phyloP scores from a whole-genome alignment of 2,888 invertebrate genomes.

The Scelioninae gen. 1 region DNA sequence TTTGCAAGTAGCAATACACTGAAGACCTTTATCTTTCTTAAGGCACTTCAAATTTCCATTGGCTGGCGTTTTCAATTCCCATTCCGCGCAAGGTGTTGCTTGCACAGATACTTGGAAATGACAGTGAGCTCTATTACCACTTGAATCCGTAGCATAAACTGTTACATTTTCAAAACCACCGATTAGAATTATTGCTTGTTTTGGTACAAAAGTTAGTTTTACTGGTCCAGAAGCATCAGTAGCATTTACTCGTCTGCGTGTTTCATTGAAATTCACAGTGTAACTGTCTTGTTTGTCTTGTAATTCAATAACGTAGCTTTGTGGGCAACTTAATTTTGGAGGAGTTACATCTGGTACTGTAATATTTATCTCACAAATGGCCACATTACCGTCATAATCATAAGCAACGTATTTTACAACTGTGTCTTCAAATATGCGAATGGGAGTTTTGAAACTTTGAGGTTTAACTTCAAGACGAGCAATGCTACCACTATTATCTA shows the following conservation, averaged over 20 bases:
- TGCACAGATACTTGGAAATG: slow-evolving; percentile 97
- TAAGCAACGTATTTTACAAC: slow-evolving; percentile 98
- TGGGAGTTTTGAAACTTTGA: slow-evolving; percentile 94
- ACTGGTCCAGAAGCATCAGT: slow-evolving; percentile 96
- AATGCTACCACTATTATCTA: slow-evolving; percentile 98
- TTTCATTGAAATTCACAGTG: slow-evolving; percentile 95
- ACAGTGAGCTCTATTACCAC: slow-evolving; percentile 94
- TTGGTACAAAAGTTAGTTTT: slow-evolving; percentile 89
- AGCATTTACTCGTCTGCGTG: slow-evolving; percentile 92
- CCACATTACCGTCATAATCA: slow-evolving; percentile 98
- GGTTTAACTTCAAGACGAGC: slow-evolving; percentile 97
- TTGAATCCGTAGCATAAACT: slow-evolving; percentile 93
- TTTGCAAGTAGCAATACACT: slow-evolving; percentile 95
- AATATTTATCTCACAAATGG: slow-evolving; percentile 98
- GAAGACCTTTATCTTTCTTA: slow-evolving; percentile 92
- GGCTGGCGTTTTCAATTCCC: slow-evolving; percentile 95
- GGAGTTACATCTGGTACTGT: slow-evolving; percentile 97
- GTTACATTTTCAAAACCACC: slow-evolving; percentile 96
- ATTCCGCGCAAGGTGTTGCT: slow-evolving; percentile 96
- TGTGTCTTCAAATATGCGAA: slow-evolving; percentile 94
- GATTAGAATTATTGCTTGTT: slow-evolving; percentile 92
- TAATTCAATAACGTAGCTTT: slow-evolving; percentile 96
- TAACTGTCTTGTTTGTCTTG: slow-evolving; percentile 96
- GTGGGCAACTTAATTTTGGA: slow-evolving; percentile 94
- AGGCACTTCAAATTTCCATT: slow-evolving; percentile 95